These are phyloP conservation scores for Triplophysa yarkandensis DNA, from an alignment of 2,797 vertebrate species.

Conservation along the genomic window DNA sequence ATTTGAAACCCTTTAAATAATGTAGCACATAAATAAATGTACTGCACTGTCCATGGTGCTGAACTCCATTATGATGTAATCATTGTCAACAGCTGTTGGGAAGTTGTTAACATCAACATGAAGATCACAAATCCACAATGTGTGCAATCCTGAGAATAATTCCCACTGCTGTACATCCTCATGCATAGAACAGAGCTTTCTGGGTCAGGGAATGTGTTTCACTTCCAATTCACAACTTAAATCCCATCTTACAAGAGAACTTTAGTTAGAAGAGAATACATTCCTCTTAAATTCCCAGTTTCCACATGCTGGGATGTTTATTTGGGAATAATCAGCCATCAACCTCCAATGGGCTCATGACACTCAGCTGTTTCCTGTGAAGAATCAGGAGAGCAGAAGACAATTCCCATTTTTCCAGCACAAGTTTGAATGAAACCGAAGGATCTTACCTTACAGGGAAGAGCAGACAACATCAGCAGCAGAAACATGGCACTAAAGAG, in stretches of 20 bases:
- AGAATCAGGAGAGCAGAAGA: constrained; percentile 14
- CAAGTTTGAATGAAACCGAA: constrained; percentile 10
- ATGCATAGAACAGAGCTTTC: constrained; percentile 56
- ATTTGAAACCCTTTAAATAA: no score
- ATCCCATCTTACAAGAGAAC: no score
- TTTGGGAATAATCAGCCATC: constrained; percentile 14
- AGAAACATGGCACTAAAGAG: constrained; percentile 84
- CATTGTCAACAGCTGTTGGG: background rate
- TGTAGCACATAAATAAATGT: no score
- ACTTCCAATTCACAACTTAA: constrained; percentile 61
- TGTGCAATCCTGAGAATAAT: no score
- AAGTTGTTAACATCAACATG: background rate
- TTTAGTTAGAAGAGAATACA: no score
- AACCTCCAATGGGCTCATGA: constrained; percentile 20
- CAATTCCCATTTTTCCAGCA: constrained; percentile 27
- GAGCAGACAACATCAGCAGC: constrained; percentile 78
- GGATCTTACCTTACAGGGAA: constrained; percentile 74
- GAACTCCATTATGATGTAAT: no score
- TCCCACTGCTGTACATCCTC: background rate
- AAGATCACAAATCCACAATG: background rate
- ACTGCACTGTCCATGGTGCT: constrained; percentile 62
- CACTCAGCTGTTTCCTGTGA: constrained; percentile 4
- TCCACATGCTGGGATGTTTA: background rate
- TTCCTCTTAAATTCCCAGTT: constrained; percentile 62
- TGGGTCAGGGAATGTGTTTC: constrained; percentile 69